These are phyloP conservation scores for Sphenopsis melanotis DNA, from an alignment of 2,797 vertebrate species.

Conservation along the genomic window DNA sequence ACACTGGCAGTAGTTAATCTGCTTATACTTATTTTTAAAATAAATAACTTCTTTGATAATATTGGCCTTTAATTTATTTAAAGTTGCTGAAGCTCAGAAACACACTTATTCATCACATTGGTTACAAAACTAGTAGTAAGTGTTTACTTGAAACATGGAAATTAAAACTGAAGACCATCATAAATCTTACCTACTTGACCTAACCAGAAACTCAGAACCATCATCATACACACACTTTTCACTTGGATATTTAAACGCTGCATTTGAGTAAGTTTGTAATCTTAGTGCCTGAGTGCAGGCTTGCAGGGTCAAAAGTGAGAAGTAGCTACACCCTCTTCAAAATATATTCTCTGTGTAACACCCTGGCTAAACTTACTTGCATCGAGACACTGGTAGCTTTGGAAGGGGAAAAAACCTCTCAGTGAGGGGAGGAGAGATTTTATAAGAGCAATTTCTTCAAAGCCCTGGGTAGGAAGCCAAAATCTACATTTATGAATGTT, in stretches of 20 bases:
- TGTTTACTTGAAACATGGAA: not conserved
- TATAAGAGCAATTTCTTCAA: conserved; percentile 53
- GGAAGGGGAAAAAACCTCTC: not conserved
- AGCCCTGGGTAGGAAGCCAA: conserved; percentile 47
- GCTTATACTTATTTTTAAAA: not conserved
- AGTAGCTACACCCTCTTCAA: not conserved
- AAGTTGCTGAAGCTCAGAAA: not conserved
- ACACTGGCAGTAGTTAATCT: not conserved
- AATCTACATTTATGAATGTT: conserved; percentile 40
- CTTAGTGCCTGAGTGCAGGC: not conserved
- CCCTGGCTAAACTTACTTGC: conserved; percentile 7
- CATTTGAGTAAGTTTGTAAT: not conserved
- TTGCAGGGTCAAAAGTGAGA: not conserved
- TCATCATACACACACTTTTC: not conserved
- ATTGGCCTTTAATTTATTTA: not conserved
- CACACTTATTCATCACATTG: not conserved
- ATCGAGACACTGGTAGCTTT: not conserved
- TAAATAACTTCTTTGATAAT: not conserved
- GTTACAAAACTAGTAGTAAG: not conserved
- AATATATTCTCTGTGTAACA: not conserved
- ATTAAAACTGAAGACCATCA: not conserved
- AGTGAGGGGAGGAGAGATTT: not conserved
- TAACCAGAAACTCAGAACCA: not conserved
- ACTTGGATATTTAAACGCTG: not conserved
- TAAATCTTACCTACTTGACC: not conserved